Conservation (phyloP, 2,113 vertebrate genomes). For the Callocephalon fimbriatum region DNA sequence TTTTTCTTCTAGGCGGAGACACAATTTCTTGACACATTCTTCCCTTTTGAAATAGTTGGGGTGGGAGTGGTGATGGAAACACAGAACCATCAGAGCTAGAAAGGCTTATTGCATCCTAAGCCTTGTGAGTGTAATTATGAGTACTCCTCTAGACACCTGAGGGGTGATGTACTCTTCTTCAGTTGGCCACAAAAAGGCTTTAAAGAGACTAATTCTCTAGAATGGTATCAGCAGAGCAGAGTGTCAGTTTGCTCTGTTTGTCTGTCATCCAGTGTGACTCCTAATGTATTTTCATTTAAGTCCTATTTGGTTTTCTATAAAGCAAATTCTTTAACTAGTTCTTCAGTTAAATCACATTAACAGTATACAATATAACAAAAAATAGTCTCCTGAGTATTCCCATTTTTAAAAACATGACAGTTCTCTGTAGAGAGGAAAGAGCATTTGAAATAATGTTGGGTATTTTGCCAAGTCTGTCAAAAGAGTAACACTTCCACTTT, state of each 20-base stretch:
- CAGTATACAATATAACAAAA: slow-evolving; percentile 23
- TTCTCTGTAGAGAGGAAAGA: slow-evolving; percentile 69
- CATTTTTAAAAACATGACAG: slow-evolving; percentile 17
- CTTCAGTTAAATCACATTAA: slow-evolving; percentile 68
- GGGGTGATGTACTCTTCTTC: not conserved
- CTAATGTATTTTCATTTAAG: not conserved
- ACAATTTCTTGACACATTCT: not conserved
- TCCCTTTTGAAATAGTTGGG: not conserved
- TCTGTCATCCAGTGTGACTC: not conserved
- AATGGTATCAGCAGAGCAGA: not conserved
- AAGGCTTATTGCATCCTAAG: not conserved
- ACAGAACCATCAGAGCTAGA: not conserved
- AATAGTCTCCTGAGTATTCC: slow-evolving; percentile 41
- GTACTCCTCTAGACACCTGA: not conserved
- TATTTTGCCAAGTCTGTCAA: slow-evolving; percentile 85
- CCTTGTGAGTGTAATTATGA: not conserved
- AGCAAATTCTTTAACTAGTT: slow-evolving; percentile 52
- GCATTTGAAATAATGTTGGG: slow-evolving; percentile 79
- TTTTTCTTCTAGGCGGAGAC: not conserved
- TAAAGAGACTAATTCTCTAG: not conserved
- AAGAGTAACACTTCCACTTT: slow-evolving; percentile 78
- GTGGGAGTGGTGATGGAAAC: not conserved
- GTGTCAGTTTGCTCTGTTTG: not conserved
- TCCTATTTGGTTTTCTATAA: slow-evolving; percentile 13
- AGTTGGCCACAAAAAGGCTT: not conserved